Base-by-base conservation (phyloP, 1,140 invertebrate genomes). In the Papilio machaon region DNA sequence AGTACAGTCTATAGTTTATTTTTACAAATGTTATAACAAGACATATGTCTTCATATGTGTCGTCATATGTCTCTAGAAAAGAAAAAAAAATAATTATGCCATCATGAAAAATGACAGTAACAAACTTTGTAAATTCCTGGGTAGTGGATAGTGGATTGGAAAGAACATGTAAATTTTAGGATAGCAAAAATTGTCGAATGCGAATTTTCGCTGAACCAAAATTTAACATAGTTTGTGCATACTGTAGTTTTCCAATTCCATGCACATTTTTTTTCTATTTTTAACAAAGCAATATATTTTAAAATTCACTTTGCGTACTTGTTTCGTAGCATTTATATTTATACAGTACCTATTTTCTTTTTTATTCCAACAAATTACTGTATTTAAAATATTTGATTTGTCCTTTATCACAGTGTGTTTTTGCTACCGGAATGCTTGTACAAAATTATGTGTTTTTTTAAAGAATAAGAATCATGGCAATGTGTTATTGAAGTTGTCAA, bases 221-320 rank as follows among this genome's bases (percentile, higher is more conserved):
- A 64, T 67, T 35, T 35, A 67, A 67, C 64, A 67, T 30, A 67
- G 30, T 67, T 6, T 67, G 64, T 67, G 64, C 64, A 67, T 15
- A 67, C 64, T 35, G 64, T 67, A 19, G n/a, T 60, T 60, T 67
- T 67, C 23, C 30, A 67, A 67, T 67, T 67, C 13, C 23, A 67
- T 67, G 64, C 6, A 64, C 19, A 58, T 1, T 64, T 64, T 64
- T 64, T 30, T 64, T 10, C 19, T 30, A 10, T 23, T 64, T 64
- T 64, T 64, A 30, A 64, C 23, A 11, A 0, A 30, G 4, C 23
- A 17, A 23, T 35, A 7, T n/a, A 67, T 35, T 38, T 35, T 13
- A 35, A 64, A 67, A 67, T 23, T 54, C 52, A 58, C 54, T 58
- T 58, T 58, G 54, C 6, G 7, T 58, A n/a, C 7, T 58, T n/a